These are phyloP conservation scores for Cactoblastis cactorum DNA, from an alignment of 2,888 invertebrate genomes.

Conservation along the genomic window DNA sequence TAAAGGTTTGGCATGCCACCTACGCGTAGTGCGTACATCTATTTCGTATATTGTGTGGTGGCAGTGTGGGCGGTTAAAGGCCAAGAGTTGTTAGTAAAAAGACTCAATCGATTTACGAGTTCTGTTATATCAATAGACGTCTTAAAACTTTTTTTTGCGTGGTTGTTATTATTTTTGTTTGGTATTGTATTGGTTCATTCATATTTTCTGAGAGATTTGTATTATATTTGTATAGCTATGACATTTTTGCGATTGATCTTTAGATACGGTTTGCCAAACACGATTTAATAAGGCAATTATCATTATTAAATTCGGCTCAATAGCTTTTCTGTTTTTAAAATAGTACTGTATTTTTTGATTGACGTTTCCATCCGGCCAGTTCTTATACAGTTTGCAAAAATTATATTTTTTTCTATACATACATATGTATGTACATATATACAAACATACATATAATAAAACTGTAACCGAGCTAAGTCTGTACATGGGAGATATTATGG, in stretches of 20 bases:
- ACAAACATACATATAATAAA: too few relatives aligned
- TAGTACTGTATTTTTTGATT: neutral
- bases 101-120: neutral
- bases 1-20: too few relatives aligned
- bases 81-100: conserved; percentile 1
- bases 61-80: neutral
- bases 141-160: neutral
- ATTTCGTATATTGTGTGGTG: neutral
- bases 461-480: too few relatives aligned
- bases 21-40: neutral
- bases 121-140: neutral
- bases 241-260: neutral
- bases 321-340: neutral
- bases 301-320: neutral
- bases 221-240: neutral
- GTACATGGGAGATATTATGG: too few relatives aligned
- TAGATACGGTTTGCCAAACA: neutral
- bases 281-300: conserved; percentile 17
- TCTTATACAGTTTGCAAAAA: too few relatives aligned
- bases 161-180: neutral
- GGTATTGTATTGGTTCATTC: neutral
- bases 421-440: too few relatives aligned
- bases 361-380: too few relatives aligned
- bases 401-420: too few relatives aligned
- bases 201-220: neutral